Conservation (phyloP, 2,113 vertebrate genomes). For the Onychostoma macrolepis region DNA sequence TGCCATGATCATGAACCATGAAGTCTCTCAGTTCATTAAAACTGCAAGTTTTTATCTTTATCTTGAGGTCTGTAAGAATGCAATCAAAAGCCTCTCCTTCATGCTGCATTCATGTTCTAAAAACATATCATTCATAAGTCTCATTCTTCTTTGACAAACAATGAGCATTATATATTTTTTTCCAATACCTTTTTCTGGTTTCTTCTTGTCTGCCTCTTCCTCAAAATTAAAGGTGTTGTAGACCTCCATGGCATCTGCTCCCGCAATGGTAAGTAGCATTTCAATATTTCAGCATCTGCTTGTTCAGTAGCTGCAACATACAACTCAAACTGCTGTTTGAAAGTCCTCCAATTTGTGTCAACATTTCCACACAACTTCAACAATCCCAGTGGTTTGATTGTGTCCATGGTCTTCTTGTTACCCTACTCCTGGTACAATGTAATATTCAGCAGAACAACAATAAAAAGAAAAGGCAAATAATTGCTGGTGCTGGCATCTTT, state of each 20-base stretch:
- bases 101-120: not conserved
- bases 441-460: too few relatives aligned
- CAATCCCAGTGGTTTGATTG: not conserved
- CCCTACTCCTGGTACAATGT: not conserved
- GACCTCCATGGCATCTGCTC: constrained; percentile 10
- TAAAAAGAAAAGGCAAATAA: too few relatives aligned
- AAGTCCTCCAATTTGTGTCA: not conserved
- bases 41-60: constrained; percentile 22
- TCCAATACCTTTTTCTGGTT: not conserved
- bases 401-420: not conserved
- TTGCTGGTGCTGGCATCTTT: not conserved
- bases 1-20: constrained; percentile 24
- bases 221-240: constrained; percentile 26
- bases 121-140: constrained; percentile 15
- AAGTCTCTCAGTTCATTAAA: not conserved
- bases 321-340: not conserved
- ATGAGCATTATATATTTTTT: constrained; percentile 35
- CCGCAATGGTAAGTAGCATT: not conserved
- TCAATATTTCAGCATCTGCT: constrained; percentile 8
- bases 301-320: not conserved
- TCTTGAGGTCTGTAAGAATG: constrained; percentile 13
- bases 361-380: constrained; percentile 22
- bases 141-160: constrained; percentile 43
- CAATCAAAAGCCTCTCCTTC: not conserved
- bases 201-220: not conserved